Evolutionary conservation across 2,888 invertebrate species (phyloP).

Genomic region (Harpalus rufipes): DNA sequence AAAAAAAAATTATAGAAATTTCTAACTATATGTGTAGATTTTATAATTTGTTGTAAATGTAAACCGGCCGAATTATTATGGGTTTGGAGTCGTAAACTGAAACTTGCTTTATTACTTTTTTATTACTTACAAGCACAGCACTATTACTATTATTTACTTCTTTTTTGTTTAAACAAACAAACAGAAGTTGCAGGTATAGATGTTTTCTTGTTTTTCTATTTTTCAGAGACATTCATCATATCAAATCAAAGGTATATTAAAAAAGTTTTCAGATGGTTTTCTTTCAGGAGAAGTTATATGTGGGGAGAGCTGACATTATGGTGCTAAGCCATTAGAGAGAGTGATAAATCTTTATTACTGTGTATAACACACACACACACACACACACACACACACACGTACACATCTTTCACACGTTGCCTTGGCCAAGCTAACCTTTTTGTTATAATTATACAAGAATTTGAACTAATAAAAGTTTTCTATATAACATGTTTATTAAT

Average conservation of each 20-base stretch:
- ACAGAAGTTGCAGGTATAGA: not conserved
- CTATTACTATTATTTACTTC: not conserved
- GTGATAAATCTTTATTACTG: slow-evolving; percentile 30
- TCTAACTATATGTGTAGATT: too few species aligned
- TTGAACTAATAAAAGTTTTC: not conserved
- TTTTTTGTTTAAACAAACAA: not conserved
- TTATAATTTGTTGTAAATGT: too few species aligned
- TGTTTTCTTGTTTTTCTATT: not conserved
- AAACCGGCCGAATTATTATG: too few species aligned
- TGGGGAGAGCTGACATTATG: not conserved
- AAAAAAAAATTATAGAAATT: too few species aligned
- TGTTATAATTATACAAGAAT: slow-evolving; percentile 19
- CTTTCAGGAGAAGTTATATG: not conserved
- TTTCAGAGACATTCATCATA: not conserved
- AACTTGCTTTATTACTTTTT: not conserved
- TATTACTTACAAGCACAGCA: not conserved
- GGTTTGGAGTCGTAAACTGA: too few species aligned
- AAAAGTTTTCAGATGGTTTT: slow-evolving; percentile 6
- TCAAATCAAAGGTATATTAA: slow-evolving; percentile 15
- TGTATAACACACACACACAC: not conserved
- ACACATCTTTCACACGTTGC: not conserved
- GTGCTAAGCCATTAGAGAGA: slow-evolving; percentile 2
- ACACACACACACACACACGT: too few species aligned
- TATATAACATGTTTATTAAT: slow-evolving; percentile 8
- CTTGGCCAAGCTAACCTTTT: not conserved